phyloP scores from a whole-genome alignment of 2,113 vertebrate species.

The Miniopterus natalensis region DNA sequence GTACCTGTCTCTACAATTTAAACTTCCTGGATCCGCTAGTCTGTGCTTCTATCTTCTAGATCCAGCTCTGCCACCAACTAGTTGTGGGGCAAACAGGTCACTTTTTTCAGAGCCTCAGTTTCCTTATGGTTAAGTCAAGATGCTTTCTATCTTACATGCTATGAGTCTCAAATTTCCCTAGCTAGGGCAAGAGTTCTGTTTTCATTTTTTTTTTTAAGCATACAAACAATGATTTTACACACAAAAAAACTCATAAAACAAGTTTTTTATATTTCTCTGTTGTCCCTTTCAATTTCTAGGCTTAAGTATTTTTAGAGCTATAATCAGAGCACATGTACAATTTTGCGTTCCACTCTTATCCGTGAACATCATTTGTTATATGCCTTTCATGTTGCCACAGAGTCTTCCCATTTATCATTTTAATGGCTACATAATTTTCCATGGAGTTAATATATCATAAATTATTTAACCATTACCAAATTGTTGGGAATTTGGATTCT shows the following conservation, averaged over 20 bases:
- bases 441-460: constrained; percentile 69
- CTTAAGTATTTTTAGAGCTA: constrained; percentile 24
- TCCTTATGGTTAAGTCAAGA: background rate
- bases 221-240: background rate
- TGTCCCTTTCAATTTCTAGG: constrained; percentile 55
- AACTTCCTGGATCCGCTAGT: background rate
- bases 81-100: background rate
- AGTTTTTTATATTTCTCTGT: constrained; percentile 37
- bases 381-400: constrained; percentile 64
- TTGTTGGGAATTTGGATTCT: constrained; percentile 70
- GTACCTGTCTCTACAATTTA: background rate
- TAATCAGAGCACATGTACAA: constrained; percentile 13
- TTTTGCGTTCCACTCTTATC: background rate
- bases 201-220: background rate
- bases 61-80: background rate
- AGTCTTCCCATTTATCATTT: constrained; percentile 77
- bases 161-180: background rate
- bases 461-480: constrained; percentile 76
- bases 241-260: constrained; percentile 35
- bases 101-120: background rate
- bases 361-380: constrained; percentile 57
- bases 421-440: constrained; percentile 77
- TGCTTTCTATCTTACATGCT: background rate
- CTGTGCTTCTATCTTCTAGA: background rate
- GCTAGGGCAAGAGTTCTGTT: background rate